These are phyloP conservation scores for Drosophila histrio DNA, from an alignment of 2,888 invertebrate species.

Conservation along the genomic window DNA sequence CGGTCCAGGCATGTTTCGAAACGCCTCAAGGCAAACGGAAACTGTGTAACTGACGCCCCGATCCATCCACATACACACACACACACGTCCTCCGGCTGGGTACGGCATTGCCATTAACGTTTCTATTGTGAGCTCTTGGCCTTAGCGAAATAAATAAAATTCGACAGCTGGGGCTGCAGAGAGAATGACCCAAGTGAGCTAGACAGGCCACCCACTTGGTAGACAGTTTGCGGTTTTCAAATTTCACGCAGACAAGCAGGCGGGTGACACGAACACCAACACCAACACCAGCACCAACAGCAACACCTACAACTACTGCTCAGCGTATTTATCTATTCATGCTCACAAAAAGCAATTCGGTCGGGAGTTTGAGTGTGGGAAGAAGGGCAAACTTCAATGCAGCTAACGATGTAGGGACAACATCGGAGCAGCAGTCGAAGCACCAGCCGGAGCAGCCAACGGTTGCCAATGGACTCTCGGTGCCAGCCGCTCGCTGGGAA, in stretches of 20 bases:
- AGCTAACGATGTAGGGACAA: slow-evolving; percentile 75
- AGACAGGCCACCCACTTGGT: slow-evolving; percentile 49
- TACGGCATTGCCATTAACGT: slow-evolving; percentile 72
- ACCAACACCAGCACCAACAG: slow-evolving; percentile 2
- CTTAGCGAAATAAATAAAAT: slow-evolving; percentile 78
- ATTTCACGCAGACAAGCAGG: slow-evolving; percentile 50
- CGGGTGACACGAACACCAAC: slow-evolving; percentile 18
- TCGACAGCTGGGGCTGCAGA: slow-evolving; percentile 63
- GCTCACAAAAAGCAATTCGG: slow-evolving; percentile 70
- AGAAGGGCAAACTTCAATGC: slow-evolving; percentile 65
- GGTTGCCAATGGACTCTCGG: slow-evolving; percentile 63
- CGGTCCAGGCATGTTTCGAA: slow-evolving; percentile 45
- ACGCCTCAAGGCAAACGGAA: slow-evolving; percentile 75
- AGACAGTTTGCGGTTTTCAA: slow-evolving; percentile 71
- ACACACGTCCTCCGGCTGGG: slow-evolving; percentile 2
- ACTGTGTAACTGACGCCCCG: slow-evolving; percentile 70
- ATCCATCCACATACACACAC: slow-evolving; percentile 36
- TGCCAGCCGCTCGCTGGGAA: slow-evolving; percentile 47
- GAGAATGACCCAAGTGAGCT: slow-evolving; percentile 45
- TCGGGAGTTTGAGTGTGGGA: neutral
- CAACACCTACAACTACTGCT: slow-evolving; percentile 35
- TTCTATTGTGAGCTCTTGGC: slow-evolving; percentile 79
- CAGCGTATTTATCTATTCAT: slow-evolving; percentile 77
- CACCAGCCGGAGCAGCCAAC: slow-evolving; percentile 17
- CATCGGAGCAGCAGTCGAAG: slow-evolving; percentile 33